These are phyloP conservation scores for Ischnura elegans DNA, from an alignment of 2,888 invertebrate genomes.

Conservation along the genomic window DNA sequence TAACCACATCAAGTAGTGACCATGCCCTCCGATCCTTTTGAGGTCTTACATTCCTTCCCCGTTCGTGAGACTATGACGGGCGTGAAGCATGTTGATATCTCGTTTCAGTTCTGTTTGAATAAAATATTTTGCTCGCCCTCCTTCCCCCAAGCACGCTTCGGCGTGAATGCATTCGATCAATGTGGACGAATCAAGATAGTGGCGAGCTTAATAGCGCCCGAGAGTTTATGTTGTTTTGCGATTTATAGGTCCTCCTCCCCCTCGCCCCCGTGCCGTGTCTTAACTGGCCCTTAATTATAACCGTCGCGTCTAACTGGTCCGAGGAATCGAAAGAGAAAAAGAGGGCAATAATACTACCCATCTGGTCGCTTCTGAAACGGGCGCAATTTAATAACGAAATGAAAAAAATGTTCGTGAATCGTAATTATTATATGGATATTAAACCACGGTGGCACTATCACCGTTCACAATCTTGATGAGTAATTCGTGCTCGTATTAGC, in stretches of 20 bases:
- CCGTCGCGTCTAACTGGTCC: background rate
- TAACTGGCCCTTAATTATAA: background rate
- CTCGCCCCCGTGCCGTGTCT: background rate
- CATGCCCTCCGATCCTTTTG: no score
- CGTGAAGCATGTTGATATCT: background rate
- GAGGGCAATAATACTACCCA: background rate
- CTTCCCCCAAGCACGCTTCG: background rate
- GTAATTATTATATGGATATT: background rate
- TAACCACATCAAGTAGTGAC: no score
- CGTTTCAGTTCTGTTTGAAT: background rate
- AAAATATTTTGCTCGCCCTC: background rate
- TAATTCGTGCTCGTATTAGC: background rate
- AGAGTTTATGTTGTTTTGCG: background rate
- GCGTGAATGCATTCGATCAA: background rate
- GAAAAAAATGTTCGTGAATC: background rate
- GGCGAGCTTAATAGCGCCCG: background rate
- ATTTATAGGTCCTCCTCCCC: background rate
- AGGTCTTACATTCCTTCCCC: background rate
- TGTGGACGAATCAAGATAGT: background rate
- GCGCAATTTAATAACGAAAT: background rate
- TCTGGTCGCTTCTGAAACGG: slow-evolving; percentile 1
- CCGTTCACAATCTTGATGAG: background rate
- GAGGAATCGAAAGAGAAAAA: no score
- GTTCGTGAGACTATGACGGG: background rate
- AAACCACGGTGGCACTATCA: background rate